Evolutionary conservation across 1,140 invertebrate species (phyloP).

Genomic region (Brachionus koreanus): DNA sequence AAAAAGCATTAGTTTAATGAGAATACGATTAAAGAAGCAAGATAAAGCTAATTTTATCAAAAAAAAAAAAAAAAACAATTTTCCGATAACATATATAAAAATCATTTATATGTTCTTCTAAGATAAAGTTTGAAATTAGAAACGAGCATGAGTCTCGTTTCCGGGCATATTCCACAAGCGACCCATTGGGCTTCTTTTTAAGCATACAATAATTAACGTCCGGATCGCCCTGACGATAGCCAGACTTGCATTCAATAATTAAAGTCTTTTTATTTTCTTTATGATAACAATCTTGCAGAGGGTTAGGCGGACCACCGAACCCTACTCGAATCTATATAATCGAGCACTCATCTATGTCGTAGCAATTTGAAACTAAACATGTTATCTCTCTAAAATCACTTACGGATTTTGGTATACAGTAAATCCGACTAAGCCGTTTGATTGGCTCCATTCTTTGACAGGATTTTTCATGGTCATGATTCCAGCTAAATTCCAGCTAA

Average conservation of each 20-base stretch:
- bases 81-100: slow-evolving; percentile 35
- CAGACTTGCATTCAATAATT: slow-evolving; percentile 41
- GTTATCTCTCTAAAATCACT: slow-evolving; percentile 33
- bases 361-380: slow-evolving; percentile 24
- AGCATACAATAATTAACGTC: slow-evolving; percentile 40
- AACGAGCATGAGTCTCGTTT: slow-evolving; percentile 34
- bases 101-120: slow-evolving; percentile 38
- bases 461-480: neutral
- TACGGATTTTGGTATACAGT: neutral
- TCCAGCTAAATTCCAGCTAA: too few species aligned
- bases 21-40: too few species aligned
- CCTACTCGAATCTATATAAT: slow-evolving; percentile 21
- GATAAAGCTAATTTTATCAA: too few species aligned
- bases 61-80: too few species aligned
- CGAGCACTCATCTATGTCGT: neutral
- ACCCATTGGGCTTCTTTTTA: slow-evolving; percentile 30
- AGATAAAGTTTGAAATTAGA: slow-evolving; percentile 38
- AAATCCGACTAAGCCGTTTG: slow-evolving; percentile 35
- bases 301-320: slow-evolving; percentile 23
- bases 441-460: neutral
- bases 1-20: too few species aligned
- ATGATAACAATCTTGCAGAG: slow-evolving; percentile 18
- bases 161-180: slow-evolving; percentile 26
- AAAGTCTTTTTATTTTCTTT: slow-evolving; percentile 44
- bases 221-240: slow-evolving; percentile 34